Percentiles rank a stretch among this genome's conserved stretches.
Conservation (phyloP, 2,888 invertebrate genomes). For the Bugulina stolonifera region DNA sequence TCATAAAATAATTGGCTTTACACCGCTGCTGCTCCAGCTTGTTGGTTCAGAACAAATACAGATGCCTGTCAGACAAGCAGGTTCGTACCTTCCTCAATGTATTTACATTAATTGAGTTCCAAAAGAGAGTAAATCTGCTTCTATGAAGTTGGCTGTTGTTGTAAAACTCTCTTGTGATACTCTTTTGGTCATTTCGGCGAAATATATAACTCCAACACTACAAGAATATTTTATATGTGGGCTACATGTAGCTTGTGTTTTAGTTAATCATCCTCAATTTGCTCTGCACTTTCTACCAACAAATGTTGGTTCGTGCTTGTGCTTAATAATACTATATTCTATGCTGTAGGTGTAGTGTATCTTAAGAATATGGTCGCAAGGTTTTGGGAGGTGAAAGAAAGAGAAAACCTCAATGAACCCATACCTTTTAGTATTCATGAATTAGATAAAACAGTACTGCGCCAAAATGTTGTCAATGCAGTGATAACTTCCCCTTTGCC, state of each 20-base stretch:
- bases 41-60: slow-evolving; percentile 81
- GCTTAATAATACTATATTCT: too few species aligned
- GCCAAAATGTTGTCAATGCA: slow-evolving; percentile 91
- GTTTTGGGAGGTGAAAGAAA: slow-evolving; percentile 69
- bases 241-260: too few species aligned
- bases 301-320: too few species aligned
- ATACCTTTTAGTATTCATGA: slow-evolving; percentile 82
- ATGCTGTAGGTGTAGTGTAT: slow-evolving; percentile 77
- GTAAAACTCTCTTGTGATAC: background rate
- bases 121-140: too few species aligned
- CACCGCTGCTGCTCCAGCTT: slow-evolving; percentile 84
- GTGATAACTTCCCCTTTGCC: slow-evolving; percentile 86
- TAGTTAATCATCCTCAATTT: too few species aligned
- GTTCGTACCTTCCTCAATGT: too few species aligned
- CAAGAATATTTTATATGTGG: too few species aligned
- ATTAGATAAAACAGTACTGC: slow-evolving; percentile 86
- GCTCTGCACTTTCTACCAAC: too few species aligned
- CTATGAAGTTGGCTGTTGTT: background rate
- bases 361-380: slow-evolving; percentile 85
- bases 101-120: too few species aligned
- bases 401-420: slow-evolving; percentile 45
- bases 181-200: background rate
- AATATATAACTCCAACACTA: background rate
- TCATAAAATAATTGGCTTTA: slow-evolving; percentile 92
- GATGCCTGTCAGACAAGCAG: slow-evolving; percentile 88